Evolutionary conservation across 35 echinoderm and acorn worm species (phyloP), one percentile per base, ranked within the genome.

Genomic region (Eucidaris tribuloides): DNA sequence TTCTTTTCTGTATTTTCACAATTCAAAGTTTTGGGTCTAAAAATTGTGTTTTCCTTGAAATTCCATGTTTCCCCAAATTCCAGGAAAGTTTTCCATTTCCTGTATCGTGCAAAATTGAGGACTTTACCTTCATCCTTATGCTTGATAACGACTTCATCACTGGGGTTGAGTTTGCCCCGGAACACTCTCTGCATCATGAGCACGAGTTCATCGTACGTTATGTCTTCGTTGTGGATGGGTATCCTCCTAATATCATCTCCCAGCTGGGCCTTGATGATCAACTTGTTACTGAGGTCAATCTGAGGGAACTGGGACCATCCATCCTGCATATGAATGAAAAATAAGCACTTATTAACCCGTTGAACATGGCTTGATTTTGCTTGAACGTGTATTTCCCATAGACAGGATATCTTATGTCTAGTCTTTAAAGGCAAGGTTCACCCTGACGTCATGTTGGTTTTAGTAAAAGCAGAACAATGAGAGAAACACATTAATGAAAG

Each of bases 151-250:
- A 99, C 96, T 77, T 99, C 96, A 71, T 99, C 96, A 14, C 46
- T 93, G 33, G 83, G 89, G 39, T 99, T 93, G 19, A 93, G 91
- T n/a, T 89, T 92, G 18, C 90, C 96, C 7, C 91, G 65, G 79
- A 88, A 99, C 32, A 97, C 90, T 58, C 96, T 86, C 83, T 99
- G 96, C 96, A 99, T 99, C 96, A 99, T 99, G 17, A 99, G 84
- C 17, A 99, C 83, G 4, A 99, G 66, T 44, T 99, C 90, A 84
- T 93, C 90, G 46, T 93, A 93, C 0, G 96, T 99, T 14, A 99
- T 90, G 42, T 93, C 96, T 77, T 99, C 91, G 81, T 93, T 99
- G 46, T 93, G 91, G 17, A 93, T 93, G 7, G 96, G 96, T 42
- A 99, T 93, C 25, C 96, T 77, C 20, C 96, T 65, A 83, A 99